Evolutionary conservation across 2,797 vertebrate genomes (phyloP), one percentile per base, ranked within the genome.

Genomic region (Brachymystax lenok): DNA sequence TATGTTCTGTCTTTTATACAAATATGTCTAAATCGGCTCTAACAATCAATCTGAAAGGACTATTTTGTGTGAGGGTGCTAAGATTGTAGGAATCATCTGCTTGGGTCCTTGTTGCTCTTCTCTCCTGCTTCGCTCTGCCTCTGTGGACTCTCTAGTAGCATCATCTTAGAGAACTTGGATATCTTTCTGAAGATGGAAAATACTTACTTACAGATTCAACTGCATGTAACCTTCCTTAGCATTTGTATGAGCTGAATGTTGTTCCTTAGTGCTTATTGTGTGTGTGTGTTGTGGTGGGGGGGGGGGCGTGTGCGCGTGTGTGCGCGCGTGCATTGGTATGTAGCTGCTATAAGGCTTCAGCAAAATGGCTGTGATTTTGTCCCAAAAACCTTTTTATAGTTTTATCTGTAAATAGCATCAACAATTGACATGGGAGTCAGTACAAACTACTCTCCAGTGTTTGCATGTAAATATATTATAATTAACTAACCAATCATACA

Each of bases 131-230:
- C 1, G 1, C 67, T 35, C 12, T 1, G 2, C 35, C 35, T 69
- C 30, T 40, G 30, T n/a, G 5, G 28, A 69, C 68, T 40, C 16
- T n/a, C 19, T 69, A 7, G 33, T 35, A 7, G 33, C 40, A 35
- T n/a, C n/a, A 40, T 40, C 30, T 12, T 33, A 69, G 17, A 40
- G 35, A 40, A n/a, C 30, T 12, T 33, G 40, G 17, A 40, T 19
- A 69, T 69, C 33, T 35, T 69, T 69, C 33, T 69, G 66, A 12
- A 13, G 64, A 67, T 30, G 35, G 10, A 27, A 30, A 66, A 66
- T 28, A 64, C 61, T 64, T 66, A 66, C 63, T 64, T 66, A 66
- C 63, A 30, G 63, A 27, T 28, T 66, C 27, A 66, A 66, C 10
- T 63, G 61, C 21, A 63, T 63, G n/a, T 63, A 24, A 24, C 59